Conservation (phyloP, 2,797 vertebrate genomes). For the Karalla daura region DNA sequence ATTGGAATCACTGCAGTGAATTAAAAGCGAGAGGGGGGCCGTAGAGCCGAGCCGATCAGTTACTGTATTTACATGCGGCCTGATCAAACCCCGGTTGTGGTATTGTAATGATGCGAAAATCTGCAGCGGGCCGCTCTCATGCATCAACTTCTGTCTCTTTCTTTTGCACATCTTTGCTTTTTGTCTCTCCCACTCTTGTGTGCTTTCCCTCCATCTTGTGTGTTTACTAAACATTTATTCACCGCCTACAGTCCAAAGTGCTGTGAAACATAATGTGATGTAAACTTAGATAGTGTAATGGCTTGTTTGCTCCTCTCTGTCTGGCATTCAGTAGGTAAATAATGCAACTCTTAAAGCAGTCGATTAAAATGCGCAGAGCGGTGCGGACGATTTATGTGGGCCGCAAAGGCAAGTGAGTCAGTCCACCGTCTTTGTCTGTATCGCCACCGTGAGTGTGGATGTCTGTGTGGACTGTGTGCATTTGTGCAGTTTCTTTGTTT, state of each 20-base stretch:
- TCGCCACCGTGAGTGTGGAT: neutral
- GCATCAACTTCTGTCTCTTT: neutral
- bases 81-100: constrained; percentile 12
- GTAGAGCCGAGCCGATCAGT: constrained; percentile 8
- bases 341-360: constrained; percentile 66
- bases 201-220: constrained; percentile 27
- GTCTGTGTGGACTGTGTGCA: neutral
- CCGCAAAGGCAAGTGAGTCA: constrained; percentile 49
- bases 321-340: constrained; percentile 66
- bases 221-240: constrained; percentile 52
- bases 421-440: constrained; percentile 40
- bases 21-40: neutral
- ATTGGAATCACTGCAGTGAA: constrained; percentile 8
- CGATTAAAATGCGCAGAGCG: constrained; percentile 66
- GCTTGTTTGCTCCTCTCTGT: constrained; percentile 69
- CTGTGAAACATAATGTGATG: constrained; percentile 66
- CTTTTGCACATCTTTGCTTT: constrained; percentile 8
- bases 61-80: constrained; percentile 8
- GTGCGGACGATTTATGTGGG: constrained; percentile 57
- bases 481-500: constrained; percentile 4
- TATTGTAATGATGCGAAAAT: neutral
- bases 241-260: constrained; percentile 42
- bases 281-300: constrained; percentile 75
- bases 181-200: neutral
- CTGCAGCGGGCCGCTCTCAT: neutral